phyloP scores from a whole-genome alignment of 2,113 vertebrate species.

The Cricetomys ansorgei region DNA sequence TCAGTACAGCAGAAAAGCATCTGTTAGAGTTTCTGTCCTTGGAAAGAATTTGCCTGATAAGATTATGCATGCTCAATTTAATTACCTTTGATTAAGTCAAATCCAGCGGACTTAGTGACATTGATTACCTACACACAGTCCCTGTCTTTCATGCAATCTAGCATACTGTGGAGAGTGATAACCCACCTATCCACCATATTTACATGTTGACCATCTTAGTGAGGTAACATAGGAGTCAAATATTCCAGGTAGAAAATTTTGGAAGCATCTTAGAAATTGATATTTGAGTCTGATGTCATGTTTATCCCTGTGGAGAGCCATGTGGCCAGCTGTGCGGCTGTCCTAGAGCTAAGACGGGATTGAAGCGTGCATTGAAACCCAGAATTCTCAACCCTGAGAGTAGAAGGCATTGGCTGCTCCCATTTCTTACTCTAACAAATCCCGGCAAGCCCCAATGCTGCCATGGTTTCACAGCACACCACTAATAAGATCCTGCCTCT shows the following conservation, averaged over 20 bases:
- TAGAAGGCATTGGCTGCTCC: too few species aligned
- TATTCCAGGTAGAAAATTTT: not conserved
- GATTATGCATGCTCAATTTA: accelerated
- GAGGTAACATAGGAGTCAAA: not conserved
- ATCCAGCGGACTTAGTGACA: not conserved
- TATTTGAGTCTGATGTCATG: not conserved
- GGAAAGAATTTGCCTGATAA: not conserved
- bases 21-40: not conserved
- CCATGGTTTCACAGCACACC: too few species aligned
- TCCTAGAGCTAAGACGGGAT: too few species aligned
- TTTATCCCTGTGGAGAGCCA: not conserved
- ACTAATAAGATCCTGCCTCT: too few species aligned
- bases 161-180: not conserved
- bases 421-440: too few species aligned
- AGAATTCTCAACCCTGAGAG: too few species aligned
- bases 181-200: not conserved
- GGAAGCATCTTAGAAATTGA: not conserved
- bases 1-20: not conserved
- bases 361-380: too few species aligned
- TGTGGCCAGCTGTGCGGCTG: too few species aligned
- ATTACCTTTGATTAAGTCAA: not conserved
- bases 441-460: too few species aligned
- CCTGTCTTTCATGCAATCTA: not conserved
- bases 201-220: not conserved
- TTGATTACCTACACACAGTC: not conserved